Base-by-base conservation (phyloP, 2,888 invertebrate genomes). In the Calliopum simillimum region DNA sequence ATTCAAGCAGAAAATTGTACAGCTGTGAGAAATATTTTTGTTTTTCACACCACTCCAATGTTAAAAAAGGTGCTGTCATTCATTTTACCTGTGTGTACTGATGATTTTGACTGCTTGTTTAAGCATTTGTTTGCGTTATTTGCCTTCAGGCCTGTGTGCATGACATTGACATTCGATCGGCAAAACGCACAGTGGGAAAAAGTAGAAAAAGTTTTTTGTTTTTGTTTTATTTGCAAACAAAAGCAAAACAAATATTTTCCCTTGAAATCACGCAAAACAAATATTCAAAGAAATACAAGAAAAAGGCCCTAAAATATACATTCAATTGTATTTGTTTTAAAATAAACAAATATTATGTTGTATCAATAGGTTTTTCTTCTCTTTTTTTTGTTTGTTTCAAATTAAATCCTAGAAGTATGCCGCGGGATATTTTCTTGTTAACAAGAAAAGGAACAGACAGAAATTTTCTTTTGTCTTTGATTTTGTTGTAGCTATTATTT, bases 161-260 rank as follows among this genome's bases (percentile, higher is more conserved):
- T 53, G 53, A 53, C 53, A 53, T 53, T 53, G 53, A 53, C 53
- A 53, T 53, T 23, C 8, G 13, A 23, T 53, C 23, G 23, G 19
- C 23, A 8, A 33, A 33, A 33, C 19, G 53, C 53, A 53, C 21
- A 53, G 53, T 53, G 53, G 53, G 21, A 53, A 3, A 23, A 53
- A 53, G 33, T 6, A 8, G 4, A 6, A 33, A 4, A 33, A 33
- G 33, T 33, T 33, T 33, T 33, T 33, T 33, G 2, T 33, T 33
- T 33, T 0, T 33, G 1, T 33, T 4, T 3, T 33, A 1, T n/a
- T n/a, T n/a, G n/a, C n/a, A n/a, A n/a, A n/a, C n/a, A n/a, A n/a
- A n/a, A 4, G 8, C 25, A 8, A 5, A 33, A 6, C 4, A 33
- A 33, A 33, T 8, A 23, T 23, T 14, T 53, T 53, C 23, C 2